Evolutionary conservation across 2,888 invertebrate species (phyloP).

Genomic region (Bombyx huttoni): DNA sequence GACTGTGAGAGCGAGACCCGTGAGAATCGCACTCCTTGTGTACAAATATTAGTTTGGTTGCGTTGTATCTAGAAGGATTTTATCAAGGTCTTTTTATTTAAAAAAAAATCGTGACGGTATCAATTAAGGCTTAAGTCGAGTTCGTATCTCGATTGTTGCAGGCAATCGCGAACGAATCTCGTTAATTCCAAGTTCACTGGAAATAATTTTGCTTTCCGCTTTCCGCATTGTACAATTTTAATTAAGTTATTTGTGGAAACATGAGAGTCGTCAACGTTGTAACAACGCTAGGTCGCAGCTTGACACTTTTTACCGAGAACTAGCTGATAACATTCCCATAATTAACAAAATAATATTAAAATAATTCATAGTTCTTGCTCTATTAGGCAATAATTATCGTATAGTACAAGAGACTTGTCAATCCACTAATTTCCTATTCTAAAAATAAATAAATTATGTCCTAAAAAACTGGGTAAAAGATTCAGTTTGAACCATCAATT

Average conservation of each 20-base stretch:
- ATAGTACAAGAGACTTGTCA: no score
- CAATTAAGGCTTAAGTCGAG: constrained; percentile 2
- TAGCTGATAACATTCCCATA: background rate
- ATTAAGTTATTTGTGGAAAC: constrained; percentile 1
- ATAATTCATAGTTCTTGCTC: no score
- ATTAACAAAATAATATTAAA: background rate
- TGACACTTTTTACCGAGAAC: background rate
- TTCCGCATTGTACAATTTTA: constrained; percentile 2
- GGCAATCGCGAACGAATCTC: constrained; percentile 2
- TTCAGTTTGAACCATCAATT: no score
- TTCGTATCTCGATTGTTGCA: constrained; percentile 1
- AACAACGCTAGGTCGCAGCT: background rate
- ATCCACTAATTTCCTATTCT: no score
- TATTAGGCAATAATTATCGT: no score
- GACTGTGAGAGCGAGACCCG: constrained; percentile 47
- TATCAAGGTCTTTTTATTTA: background rate
- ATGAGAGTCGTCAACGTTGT: background rate
- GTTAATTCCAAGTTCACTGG: constrained; percentile 2
- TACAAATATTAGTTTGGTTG: constrained; percentile 21
- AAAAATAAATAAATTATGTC: no score
- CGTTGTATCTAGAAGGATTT: constrained; percentile 7
- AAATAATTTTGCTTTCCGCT: constrained; percentile 1
- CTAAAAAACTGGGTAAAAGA: no score
- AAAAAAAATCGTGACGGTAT: constrained; percentile 3
- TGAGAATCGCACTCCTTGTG: constrained; percentile 41